A percentile compares a stretch with the other conserved stretches of the same genome.
phyloP scores from a whole-genome alignment of 2,888 invertebrate species.

The Callinectes sapidus region DNA sequence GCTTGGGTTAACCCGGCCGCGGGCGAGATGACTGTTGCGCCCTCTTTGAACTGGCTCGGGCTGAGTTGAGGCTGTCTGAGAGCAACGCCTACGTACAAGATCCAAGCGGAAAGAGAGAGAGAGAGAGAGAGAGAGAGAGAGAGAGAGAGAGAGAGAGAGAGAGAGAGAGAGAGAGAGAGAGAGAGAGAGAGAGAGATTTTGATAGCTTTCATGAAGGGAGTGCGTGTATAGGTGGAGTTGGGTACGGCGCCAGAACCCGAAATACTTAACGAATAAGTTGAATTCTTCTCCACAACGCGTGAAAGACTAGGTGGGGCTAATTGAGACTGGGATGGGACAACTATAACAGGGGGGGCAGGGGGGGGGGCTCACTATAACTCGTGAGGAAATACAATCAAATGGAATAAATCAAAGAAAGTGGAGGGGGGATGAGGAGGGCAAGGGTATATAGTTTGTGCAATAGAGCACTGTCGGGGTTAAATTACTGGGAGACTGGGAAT shows the following conservation, averaged over 20 bases:
- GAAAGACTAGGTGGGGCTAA: neutral
- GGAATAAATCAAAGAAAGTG: neutral
- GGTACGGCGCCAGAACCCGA: neutral
- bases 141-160: neutral
- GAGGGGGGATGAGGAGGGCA: neutral
- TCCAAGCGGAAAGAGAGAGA: neutral
- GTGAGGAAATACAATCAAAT: neutral
- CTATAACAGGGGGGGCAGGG: too few species aligned
- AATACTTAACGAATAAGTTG: neutral
- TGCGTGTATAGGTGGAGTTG: neutral
- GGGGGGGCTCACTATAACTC: neutral
- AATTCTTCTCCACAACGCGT: conserved; percentile 5
- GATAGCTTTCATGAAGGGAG: neutral
- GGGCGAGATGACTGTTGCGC: neutral
- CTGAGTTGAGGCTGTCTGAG: neutral
- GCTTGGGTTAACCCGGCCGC: neutral
- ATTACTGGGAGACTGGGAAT: neutral
- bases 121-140: neutral
- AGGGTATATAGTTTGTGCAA: neutral
- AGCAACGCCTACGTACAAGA: neutral
- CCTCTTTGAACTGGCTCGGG: neutral
- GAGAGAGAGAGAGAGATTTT: neutral
- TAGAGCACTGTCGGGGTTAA: neutral
- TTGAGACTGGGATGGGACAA: neutral
- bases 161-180: neutral